Evolutionary conservation across 1,140 invertebrate genomes (phyloP).

Genomic region (Drosophila paulistorum): DNA sequence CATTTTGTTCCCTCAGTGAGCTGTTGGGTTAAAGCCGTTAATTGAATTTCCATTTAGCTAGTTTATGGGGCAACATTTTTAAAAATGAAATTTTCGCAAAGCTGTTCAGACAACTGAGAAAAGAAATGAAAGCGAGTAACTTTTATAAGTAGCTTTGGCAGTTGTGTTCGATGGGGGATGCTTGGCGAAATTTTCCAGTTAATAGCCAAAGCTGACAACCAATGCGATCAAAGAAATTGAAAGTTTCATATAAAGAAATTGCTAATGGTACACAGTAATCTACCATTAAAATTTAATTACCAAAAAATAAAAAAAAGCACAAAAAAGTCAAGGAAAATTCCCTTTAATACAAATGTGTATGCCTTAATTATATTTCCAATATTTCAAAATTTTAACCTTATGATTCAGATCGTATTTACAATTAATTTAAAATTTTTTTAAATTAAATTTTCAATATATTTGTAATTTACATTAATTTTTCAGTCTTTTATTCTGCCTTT

Average conservation of each 20-base stretch:
- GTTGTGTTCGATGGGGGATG: not conserved
- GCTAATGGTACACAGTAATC: constrained; percentile 36
- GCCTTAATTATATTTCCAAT: too few species aligned
- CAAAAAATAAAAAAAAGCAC: not conserved
- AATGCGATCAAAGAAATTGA: constrained; percentile 31
- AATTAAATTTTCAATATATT: too few species aligned
- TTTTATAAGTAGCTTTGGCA: constrained; percentile 57
- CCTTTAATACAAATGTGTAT: too few species aligned
- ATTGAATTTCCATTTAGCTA: constrained; percentile 59
- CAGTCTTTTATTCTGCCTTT: too few species aligned
- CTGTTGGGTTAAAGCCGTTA: constrained; percentile 35
- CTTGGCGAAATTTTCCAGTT: constrained; percentile 3
- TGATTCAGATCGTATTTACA: too few species aligned
- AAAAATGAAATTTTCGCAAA: constrained; percentile 64
- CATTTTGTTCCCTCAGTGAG: not conserved
- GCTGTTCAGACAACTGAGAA: constrained; percentile 62
- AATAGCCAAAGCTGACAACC: constrained; percentile 9
- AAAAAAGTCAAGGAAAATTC: not conserved
- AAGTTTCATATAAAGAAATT: constrained; percentile 25
- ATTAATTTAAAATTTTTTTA: too few species aligned
- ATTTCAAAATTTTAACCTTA: too few species aligned
- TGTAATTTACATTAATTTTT: too few species aligned
- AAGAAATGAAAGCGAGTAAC: constrained; percentile 45
- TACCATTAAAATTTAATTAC: not conserved
- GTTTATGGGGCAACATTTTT: constrained; percentile 49